phyloP scores from a whole-genome alignment of 1,140 invertebrate genomes.

The Apis cerana region DNA sequence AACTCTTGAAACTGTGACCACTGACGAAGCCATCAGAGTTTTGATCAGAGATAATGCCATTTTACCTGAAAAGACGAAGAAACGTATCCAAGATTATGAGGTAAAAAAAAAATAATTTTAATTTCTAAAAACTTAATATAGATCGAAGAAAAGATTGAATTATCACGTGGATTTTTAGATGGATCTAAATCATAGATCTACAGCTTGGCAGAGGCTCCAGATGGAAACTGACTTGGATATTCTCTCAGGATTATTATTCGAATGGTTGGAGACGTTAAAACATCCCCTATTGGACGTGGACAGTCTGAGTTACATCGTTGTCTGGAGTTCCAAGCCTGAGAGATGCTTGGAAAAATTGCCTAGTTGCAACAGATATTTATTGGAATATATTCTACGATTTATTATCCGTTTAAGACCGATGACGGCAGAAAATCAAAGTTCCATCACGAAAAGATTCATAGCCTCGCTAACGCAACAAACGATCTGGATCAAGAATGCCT shows the following conservation, averaged over 20 bases:
- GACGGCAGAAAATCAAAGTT: conserved; percentile 81
- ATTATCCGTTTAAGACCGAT: conserved; percentile 85
- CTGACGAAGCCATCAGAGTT: conserved; percentile 79
- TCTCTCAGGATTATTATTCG: conserved; percentile 84
- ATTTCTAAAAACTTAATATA: neutral
- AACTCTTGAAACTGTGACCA: conserved; percentile 60
- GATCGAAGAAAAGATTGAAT: neutral
- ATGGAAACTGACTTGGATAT: conserved; percentile 85
- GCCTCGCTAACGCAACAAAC: conserved; percentile 86
- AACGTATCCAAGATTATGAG: conserved; percentile 74
- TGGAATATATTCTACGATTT: conserved; percentile 89
- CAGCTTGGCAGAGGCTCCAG: conserved; percentile 85
- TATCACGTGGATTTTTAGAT: conserved; percentile 69
- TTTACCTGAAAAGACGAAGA: conserved; percentile 81
- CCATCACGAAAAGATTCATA: conserved; percentile 84
- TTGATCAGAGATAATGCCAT: conserved; percentile 81
- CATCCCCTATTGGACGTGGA: conserved; percentile 85
- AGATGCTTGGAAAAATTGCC: conserved; percentile 85
- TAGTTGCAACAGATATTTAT: conserved; percentile 83
- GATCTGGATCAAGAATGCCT: conserved; percentile 81
- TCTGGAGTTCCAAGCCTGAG: conserved; percentile 82
- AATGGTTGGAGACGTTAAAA: conserved; percentile 88
- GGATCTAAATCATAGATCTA: conserved; percentile 85
- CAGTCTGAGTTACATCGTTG: conserved; percentile 86
- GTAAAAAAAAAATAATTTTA: conserved; percentile 48